These are phyloP conservation scores for Columba janthina DNA, from an alignment of 2,113 vertebrate genomes.

Conservation along the genomic window DNA sequence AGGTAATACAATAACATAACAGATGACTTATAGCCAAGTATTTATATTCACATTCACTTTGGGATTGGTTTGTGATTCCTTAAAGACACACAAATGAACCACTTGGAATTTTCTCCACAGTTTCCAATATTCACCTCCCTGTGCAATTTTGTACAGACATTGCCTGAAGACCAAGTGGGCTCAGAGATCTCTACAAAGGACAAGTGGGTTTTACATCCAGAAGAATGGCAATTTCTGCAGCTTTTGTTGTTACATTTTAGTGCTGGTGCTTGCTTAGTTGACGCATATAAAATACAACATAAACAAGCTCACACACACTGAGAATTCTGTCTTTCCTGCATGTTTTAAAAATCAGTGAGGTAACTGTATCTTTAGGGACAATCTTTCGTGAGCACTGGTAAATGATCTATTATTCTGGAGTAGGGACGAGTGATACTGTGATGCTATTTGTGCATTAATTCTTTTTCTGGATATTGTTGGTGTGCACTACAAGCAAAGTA, in stretches of 20 bases:
- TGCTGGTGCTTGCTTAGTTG: conserved; percentile 54
- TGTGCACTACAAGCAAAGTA: neutral
- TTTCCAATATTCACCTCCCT: neutral
- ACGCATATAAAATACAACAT: conserved; percentile 22
- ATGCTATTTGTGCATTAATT: neutral
- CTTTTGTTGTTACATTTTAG: neutral
- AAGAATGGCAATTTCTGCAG: neutral
- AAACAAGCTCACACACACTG: neutral
- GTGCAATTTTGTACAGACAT: neutral
- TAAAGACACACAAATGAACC: neutral
- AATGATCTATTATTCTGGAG: neutral
- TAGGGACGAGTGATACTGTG: neutral
- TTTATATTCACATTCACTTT: neutral
- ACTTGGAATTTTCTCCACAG: neutral
- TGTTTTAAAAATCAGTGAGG: neutral
- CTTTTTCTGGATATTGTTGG: neutral
- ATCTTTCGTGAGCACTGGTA: neutral
- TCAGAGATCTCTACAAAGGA: neutral
- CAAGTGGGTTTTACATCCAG: neutral
- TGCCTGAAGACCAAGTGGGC: neutral
- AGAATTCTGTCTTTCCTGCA: conserved; percentile 1
- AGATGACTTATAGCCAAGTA: neutral
- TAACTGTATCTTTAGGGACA: neutral
- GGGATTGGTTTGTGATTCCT: neutral
- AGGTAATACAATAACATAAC: neutral